Conservation (phyloP, 2,888 invertebrate genomes). For the Andrena haemorrhoa region DNA sequence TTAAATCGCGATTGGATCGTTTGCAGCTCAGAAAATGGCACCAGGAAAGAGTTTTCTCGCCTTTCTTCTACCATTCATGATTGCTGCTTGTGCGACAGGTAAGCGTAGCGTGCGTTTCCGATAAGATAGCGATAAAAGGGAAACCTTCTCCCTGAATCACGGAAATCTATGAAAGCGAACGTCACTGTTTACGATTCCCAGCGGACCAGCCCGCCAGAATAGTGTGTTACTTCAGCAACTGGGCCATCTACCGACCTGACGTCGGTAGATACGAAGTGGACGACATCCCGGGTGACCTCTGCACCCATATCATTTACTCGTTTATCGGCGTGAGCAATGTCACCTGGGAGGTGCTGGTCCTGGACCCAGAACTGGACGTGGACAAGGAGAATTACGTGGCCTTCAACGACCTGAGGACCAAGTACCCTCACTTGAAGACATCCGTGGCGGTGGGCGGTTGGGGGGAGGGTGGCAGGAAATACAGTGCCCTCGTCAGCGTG, state of each 20-base stretch:
- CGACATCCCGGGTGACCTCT: conserved; percentile 92
- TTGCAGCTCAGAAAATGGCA: conserved; percentile 65
- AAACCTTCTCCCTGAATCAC: background rate
- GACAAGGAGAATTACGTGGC: conserved; percentile 91
- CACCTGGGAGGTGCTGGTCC: conserved; percentile 91
- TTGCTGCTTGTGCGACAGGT: conserved; percentile 64
- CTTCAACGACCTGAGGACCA: conserved; percentile 90
- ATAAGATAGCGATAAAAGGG: conserved; percentile 38
- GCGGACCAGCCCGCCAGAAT: conserved; percentile 82
- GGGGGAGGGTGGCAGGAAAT: conserved; percentile 96
- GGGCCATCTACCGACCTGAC: conserved; percentile 94
- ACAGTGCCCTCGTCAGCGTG: conserved; percentile 92
- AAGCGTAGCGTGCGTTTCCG: conserved; percentile 5
- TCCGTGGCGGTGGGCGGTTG: conserved; percentile 95
- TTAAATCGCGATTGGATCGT: background rate
- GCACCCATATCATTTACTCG: conserved; percentile 95
- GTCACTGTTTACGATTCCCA: conserved; percentile 13
- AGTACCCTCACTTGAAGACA: conserved; percentile 91
- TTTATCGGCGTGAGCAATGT: conserved; percentile 94
- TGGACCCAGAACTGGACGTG: conserved; percentile 93
- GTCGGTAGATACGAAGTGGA: conserved; percentile 93
- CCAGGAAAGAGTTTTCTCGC: conserved; percentile 57
- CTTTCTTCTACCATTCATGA: conserved; percentile 54
- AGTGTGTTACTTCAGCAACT: conserved; percentile 91
- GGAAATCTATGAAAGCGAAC: background rate